Conservation (phyloP, 1,140 invertebrate species). For the Euura lappo region DNA sequence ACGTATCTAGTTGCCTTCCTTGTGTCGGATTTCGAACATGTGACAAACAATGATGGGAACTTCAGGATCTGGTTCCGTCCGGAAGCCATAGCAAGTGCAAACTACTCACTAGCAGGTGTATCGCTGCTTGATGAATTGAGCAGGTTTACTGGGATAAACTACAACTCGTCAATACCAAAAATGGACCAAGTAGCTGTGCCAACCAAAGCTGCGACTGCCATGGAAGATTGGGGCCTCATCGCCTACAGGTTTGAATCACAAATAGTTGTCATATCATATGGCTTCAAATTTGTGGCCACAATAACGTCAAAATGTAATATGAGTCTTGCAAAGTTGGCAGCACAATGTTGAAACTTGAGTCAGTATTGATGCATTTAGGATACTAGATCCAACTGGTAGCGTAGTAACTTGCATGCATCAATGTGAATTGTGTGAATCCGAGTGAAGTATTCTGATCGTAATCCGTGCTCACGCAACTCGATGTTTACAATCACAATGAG, state of each 20-base stretch:
- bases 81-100: conserved; percentile 66
- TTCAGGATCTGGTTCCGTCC: conserved; percentile 70
- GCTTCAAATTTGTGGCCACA: too few species aligned
- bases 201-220: conserved; percentile 79
- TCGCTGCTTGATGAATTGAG: conserved; percentile 61
- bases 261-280: too few species aligned
- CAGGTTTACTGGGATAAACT: conserved; percentile 59
- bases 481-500: not conserved
- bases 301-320: too few species aligned
- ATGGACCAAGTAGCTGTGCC: conserved; percentile 77
- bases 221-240: conserved; percentile 88
- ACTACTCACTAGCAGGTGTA: conserved; percentile 62
- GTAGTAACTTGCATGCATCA: too few species aligned
- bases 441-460: too few species aligned
- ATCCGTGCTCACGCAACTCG: conserved; percentile 40
- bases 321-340: not conserved
- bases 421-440: not conserved
- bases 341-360: not conserved
- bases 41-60: conserved; percentile 24
- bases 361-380: too few species aligned
- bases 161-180: conserved; percentile 57
- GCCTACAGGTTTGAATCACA: conserved; percentile 64
- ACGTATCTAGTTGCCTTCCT: conserved; percentile 76
- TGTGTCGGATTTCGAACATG: conserved; percentile 70
- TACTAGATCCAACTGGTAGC: too few species aligned